Evolutionary conservation across 2,113 vertebrate species (phyloP).

Genomic region (Phylloscopus trochiloides): DNA sequence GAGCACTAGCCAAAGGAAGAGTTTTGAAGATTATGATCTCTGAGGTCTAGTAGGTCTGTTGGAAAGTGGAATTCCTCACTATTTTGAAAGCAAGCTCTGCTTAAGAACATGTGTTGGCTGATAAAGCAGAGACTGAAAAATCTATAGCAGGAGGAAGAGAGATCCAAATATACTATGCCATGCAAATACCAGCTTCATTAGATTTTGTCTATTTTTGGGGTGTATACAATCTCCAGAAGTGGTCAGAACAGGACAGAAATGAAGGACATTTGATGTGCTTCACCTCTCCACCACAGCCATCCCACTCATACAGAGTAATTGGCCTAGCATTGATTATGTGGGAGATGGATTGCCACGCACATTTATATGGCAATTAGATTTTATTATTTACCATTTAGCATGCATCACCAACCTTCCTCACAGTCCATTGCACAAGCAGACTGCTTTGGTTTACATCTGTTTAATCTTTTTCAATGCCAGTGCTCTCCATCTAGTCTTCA

Average conservation of each 20-base stretch:
- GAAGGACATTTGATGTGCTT: slow-evolving; percentile 17
- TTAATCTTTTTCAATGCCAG: not conserved
- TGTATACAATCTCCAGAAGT: not conserved
- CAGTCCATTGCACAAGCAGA: slow-evolving; percentile 52
- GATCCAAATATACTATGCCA: not conserved
- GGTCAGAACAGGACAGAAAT: not conserved
- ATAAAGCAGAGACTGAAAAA: not conserved
- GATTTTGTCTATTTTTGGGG: not conserved
- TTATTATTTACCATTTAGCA: slow-evolving; percentile 57
- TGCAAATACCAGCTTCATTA: not conserved
- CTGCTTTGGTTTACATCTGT: slow-evolving; percentile 14
- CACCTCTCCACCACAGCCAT: not conserved
- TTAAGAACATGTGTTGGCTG: not conserved
- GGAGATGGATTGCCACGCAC: slow-evolving; percentile 23
- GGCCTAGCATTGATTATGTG: slow-evolving; percentile 4
- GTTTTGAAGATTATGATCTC: not conserved
- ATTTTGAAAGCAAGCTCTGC: not conserved
- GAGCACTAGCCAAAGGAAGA: not conserved
- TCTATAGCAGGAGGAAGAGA: not conserved
- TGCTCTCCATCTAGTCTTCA: not conserved
- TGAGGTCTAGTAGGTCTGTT: not conserved
- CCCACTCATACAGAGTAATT: not conserved
- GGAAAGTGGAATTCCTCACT: not conserved
- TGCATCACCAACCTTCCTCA: slow-evolving; percentile 49
- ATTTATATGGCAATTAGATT: slow-evolving; percentile 45